Conservation (phyloP, 1,140 invertebrate species). For the Drosophila auraria region DNA sequence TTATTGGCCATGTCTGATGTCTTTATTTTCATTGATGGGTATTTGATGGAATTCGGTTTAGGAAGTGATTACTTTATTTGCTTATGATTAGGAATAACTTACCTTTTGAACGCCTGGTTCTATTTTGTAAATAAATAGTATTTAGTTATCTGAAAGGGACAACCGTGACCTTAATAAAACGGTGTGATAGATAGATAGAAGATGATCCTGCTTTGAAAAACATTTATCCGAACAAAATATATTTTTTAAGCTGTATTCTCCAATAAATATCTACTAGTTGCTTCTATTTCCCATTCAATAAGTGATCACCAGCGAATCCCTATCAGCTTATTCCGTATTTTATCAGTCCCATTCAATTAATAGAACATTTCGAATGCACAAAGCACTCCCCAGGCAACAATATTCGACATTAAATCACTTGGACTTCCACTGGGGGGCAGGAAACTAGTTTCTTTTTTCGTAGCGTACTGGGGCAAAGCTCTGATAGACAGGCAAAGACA, state of each 20-base stretch:
- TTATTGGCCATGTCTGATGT: background rate
- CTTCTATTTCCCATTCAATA: background rate
- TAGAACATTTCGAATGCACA: slow-evolving; percentile 21
- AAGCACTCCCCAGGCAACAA: slow-evolving; percentile 42
- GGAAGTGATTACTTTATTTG: background rate
- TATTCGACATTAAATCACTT: slow-evolving; percentile 19
- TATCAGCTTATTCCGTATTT: slow-evolving; percentile 18
- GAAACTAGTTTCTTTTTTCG: slow-evolving; percentile 25
- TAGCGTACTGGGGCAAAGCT: slow-evolving; percentile 38
- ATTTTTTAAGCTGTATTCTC: too few relatives aligned
- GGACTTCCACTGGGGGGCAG: slow-evolving; percentile 32
- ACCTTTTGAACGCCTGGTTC: too few relatives aligned
- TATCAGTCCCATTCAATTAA: slow-evolving; percentile 34
- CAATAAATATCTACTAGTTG: background rate
- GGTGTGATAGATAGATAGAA: background rate
- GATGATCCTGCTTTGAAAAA: background rate
- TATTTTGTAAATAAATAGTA: too few relatives aligned
- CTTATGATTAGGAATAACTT: too few relatives aligned
- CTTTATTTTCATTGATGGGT: background rate
- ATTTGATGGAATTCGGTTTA: background rate
- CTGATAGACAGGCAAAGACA: slow-evolving; percentile 46
- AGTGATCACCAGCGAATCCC: background rate
- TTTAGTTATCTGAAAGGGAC: background rate
- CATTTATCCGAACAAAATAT: too few relatives aligned
- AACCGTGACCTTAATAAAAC: background rate